Evolutionary conservation across 2,113 vertebrate genomes (phyloP), one percentile per base, ranked within the genome.

Genomic region (Microcebus tavaratra): DNA sequence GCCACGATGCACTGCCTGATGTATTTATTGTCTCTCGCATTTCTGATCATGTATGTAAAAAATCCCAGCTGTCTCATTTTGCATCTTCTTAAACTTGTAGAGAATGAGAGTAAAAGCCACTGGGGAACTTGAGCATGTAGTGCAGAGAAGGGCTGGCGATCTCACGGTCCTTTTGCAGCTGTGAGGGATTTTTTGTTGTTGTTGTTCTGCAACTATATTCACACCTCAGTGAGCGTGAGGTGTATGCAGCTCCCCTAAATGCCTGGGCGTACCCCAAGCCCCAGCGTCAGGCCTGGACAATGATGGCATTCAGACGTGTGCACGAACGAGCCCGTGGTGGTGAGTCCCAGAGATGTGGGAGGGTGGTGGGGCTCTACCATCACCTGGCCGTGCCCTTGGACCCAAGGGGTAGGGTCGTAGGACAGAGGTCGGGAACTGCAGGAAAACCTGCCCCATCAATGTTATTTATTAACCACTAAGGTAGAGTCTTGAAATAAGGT

Each of bases 341-440:
- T 12, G 45, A 59, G 0, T 20, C 4, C 10, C 21, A 31, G 76
- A 63, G 75, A n/a, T 57, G 48, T 23, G 4, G 87, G 90, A 45
- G 76, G 20, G 45, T 18, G 29, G 5, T 21, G 61, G 75, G 39
- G 48, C 34, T 90, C 27, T 18, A 10, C 81, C 18, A 2, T 45
- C 15, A 0, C 0, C 0, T 34, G 13, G 50, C 50, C 3, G 0
- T 1, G 50, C 11, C 10, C 57, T 70, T 0, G 2, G 78, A 61
- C 72, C 21, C 8, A 0, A 11, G 17, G 87, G 91, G 21, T 39
- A 34, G 78, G 92, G 81, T 94, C 45, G 25, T 61, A 87, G 61
- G 45, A 29, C 78, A 59, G 79, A 34, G 53, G 67, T 97, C 8
- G 3, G 81, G 84, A 83, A 59, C 27, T 48, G 34, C 13, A 78